These are phyloP conservation scores for Chrysodeixis includens DNA, from an alignment of 2,888 invertebrate genomes.

Conservation along the genomic window DNA sequence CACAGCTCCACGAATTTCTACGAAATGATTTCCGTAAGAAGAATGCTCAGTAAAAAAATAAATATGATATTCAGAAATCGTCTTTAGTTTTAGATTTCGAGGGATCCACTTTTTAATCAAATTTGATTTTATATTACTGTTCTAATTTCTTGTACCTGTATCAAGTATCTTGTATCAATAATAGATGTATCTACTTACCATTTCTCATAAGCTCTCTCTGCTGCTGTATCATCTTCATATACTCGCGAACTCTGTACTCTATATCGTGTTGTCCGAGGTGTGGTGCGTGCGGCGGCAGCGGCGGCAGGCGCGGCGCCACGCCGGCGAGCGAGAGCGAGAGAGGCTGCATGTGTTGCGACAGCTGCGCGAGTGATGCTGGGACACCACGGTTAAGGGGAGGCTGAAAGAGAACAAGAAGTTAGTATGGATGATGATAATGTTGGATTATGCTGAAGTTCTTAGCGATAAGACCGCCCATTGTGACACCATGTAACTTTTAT, in stretches of 20 bases:
- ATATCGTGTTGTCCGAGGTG: slow-evolving; percentile 92
- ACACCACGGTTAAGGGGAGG: slow-evolving; percentile 89
- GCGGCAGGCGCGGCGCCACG: slow-evolving; percentile 89
- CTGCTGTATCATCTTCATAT: slow-evolving; percentile 92
- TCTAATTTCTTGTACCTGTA: too few species aligned
- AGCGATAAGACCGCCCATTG: too few species aligned
- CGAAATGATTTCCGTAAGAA: too few species aligned
- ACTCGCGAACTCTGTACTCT: slow-evolving; percentile 94
- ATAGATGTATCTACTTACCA: slow-evolving; percentile 67
- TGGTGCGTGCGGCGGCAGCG: slow-evolving; percentile 86
- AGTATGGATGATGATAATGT: neutral
- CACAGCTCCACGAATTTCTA: neutral
- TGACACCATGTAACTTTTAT: too few species aligned
- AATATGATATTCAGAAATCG: too few species aligned
- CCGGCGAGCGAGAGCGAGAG: slow-evolving; percentile 92
- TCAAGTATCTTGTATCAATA: too few species aligned
- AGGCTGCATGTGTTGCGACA: slow-evolving; percentile 92
- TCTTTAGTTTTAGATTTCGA: too few species aligned
- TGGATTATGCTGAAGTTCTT: too few species aligned
- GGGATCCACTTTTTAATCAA: too few species aligned
- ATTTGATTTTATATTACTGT: too few species aligned
- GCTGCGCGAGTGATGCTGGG: slow-evolving; percentile 87
- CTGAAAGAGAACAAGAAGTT: slow-evolving; percentile 66
- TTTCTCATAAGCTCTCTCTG: slow-evolving; percentile 82
- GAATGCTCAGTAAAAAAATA: too few species aligned